These are phyloP conservation scores for Harpagoxenus sublaevis DNA, from an alignment of 2,888 invertebrate species.

Conservation along the genomic window DNA sequence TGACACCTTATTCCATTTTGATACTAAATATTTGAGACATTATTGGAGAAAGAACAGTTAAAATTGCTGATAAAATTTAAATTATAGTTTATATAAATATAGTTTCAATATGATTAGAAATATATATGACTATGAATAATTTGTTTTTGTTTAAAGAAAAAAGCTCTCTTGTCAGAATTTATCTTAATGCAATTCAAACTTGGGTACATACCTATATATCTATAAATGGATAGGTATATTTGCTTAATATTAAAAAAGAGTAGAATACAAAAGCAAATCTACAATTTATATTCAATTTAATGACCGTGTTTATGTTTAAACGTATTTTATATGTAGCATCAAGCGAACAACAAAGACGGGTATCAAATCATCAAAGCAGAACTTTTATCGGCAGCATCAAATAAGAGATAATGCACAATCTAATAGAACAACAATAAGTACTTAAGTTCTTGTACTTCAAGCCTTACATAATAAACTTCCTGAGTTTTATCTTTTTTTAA, in stretches of 20 bases:
- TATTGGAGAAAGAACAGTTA: neutral
- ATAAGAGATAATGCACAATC: constrained; percentile 30
- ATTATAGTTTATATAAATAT: neutral
- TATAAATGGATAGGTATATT: neutral
- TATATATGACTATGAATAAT: neutral
- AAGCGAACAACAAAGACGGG: neutral
- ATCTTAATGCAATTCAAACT: neutral
- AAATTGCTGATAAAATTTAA: neutral
- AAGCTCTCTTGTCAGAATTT: too few species aligned
- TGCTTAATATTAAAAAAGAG: neutral
- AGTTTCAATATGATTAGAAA: neutral
- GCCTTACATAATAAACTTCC: constrained; percentile 32
- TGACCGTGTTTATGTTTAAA: constrained; percentile 1
- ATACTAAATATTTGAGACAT: neutral
- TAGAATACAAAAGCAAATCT: neutral
- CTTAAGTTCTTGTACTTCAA: constrained; percentile 29
- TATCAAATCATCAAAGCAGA: neutral
- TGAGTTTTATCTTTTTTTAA: constrained; percentile 29
- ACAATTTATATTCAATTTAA: neutral
- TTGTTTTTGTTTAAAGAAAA: neutral
- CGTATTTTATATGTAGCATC: neutral
- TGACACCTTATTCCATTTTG: neutral
- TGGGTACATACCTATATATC: neutral
- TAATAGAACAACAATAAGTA: constrained; percentile 49
- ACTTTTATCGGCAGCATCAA: neutral